phyloP scores from a whole-genome alignment of 37 sponge, comb jelly and placozoan species.

The Eunapius fragilis region DNA sequence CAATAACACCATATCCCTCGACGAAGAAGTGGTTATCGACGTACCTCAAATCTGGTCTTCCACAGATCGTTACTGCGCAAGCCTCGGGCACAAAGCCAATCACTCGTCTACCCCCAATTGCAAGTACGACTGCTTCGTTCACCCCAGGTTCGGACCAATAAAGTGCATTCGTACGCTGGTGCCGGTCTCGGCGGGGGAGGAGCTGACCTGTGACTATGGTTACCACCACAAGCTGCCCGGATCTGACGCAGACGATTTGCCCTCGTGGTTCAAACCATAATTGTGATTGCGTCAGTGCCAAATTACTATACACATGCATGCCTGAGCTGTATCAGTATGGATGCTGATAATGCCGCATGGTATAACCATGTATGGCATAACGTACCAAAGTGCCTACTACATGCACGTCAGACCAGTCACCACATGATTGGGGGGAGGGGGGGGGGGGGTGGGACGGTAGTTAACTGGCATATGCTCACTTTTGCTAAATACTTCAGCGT shows the following conservation, averaged over 20 bases:
- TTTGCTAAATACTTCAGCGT: no score
- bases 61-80: slow-evolving; percentile 46
- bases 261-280: slow-evolving; percentile 49
- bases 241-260: slow-evolving; percentile 46
- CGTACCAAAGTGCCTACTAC: no score
- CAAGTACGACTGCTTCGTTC: slow-evolving; percentile 48
- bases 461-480: no score
- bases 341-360: no score
- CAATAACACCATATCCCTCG: slow-evolving; percentile 64
- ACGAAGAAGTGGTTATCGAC: slow-evolving; percentile 64
- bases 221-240: slow-evolving; percentile 56
- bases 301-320: no score
- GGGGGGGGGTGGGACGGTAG: no score
- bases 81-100: slow-evolving; percentile 82
- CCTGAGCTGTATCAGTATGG: no score
- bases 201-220: slow-evolving; percentile 72
- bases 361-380: no score
- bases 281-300: no score
- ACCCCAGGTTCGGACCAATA: slow-evolving; percentile 78
- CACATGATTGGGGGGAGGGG: no score
- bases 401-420: no score
- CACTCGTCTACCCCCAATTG: slow-evolving; percentile 69
- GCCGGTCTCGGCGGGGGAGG: slow-evolving; percentile 37
- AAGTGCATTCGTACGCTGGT: slow-evolving; percentile 62
- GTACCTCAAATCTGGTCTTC: slow-evolving; percentile 37